Conservation (phyloP, 2,888 invertebrate species). For the Protodeltote pygarga region DNA sequence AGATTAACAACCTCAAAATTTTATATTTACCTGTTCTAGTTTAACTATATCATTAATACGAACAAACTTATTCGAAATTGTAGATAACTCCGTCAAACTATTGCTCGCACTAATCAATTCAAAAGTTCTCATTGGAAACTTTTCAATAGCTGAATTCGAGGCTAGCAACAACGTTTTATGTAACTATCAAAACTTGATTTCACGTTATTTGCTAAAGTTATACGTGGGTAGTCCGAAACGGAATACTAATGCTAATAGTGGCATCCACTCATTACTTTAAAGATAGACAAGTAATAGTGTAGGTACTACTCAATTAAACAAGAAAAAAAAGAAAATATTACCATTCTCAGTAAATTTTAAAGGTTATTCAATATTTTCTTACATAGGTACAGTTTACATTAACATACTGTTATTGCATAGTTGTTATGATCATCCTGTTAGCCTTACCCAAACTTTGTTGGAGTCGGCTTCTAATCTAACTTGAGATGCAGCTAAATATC, state of each 20-base stretch:
- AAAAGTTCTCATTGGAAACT: conserved; percentile 51
- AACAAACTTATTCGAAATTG: conserved; percentile 43
- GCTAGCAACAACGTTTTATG: conserved; percentile 45
- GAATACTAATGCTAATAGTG: conserved; percentile 41
- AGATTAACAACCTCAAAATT: conserved; percentile 16
- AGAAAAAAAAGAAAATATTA: too few relatives aligned
- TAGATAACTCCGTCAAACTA: conserved; percentile 50
- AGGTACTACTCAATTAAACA: conserved; percentile 22
- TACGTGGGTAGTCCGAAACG: conserved; percentile 27
- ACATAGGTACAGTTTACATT: too few relatives aligned
- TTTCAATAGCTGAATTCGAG: conserved; percentile 47
- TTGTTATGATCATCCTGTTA: too few relatives aligned
- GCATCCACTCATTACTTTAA: conserved; percentile 23
- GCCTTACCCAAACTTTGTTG: too few relatives aligned
- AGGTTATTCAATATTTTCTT: too few relatives aligned
- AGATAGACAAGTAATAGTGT: conserved; percentile 38
- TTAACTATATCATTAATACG: conserved; percentile 34
- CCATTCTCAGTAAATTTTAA: too few relatives aligned
- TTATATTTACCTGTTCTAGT: conserved; percentile 30
- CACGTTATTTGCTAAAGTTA: conserved; percentile 46
- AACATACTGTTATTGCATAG: too few relatives aligned
- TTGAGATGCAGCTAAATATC: too few relatives aligned
- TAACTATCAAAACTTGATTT: conserved; percentile 48
- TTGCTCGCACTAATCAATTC: conserved; percentile 54
- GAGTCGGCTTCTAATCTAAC: too few relatives aligned